phyloP scores from a whole-genome alignment of 2,797 vertebrate species.

The Neosilurus hyrtlii region DNA sequence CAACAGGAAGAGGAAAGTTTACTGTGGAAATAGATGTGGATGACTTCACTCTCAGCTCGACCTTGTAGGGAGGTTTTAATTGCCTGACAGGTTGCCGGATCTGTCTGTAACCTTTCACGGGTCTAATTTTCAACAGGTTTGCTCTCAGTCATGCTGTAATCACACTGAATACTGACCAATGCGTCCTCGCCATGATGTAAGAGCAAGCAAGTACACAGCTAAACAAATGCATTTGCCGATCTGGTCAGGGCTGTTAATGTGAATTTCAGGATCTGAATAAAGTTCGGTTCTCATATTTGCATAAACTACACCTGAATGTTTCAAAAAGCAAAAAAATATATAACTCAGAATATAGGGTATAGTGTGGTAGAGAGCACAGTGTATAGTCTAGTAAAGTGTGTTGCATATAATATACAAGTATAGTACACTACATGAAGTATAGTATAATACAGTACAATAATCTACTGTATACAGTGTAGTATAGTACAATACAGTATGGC shows the following conservation, averaged over 20 bases:
- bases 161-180: conserved; percentile 40
- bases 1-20: conserved; percentile 31
- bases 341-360: no score
- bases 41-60: conserved; percentile 28
- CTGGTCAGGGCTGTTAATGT: neutral
- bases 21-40: conserved; percentile 17
- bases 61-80: conserved; percentile 43
- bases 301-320: no score
- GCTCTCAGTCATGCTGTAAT: conserved; percentile 39
- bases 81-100: conserved; percentile 41
- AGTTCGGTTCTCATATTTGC: neutral
- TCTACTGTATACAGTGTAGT: no score
- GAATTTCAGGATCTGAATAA: neutral
- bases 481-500: neutral
- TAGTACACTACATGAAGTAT: no score
- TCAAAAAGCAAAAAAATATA: neutral
- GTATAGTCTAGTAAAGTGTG: no score
- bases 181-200: conserved; percentile 69
- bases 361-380: no score
- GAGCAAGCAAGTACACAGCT: conserved; percentile 52
- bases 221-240: conserved; percentile 3
- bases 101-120: conserved; percentile 48
- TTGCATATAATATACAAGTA: no score
- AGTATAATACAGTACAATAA: neutral
- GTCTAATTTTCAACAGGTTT: conserved; percentile 53